Evolutionary conservation across 2,888 invertebrate species (phyloP), one percentile per base, ranked within the genome.

Genomic region (Pyralis farinalis): DNA sequence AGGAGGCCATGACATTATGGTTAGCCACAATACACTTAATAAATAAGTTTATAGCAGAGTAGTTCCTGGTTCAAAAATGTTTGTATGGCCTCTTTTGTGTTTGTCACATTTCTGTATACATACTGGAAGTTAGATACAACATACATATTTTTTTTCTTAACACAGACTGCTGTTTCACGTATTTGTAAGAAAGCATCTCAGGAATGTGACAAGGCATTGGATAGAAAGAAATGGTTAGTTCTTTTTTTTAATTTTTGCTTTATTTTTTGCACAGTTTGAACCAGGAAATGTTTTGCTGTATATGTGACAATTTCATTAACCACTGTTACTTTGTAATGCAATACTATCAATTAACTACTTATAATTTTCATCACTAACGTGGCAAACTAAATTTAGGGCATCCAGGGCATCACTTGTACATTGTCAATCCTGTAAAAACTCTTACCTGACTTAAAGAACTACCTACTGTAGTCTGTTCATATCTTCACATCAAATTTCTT

Each of bases 191-290:
- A 49, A 70, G 51, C 70, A 41, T 33, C 47, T 46, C 57, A 69
- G 48, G 58, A 66, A 69, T 73, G 74, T 72, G 73, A 75, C 53
- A 77, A 71, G 46, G 50, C 65, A 59, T 46, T 66, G 63, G 64
- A 69, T 51, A 69, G 62, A 70, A 69, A 74, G 55, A 70, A 75
- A 75, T 75, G 84, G 82, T 85, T 85, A 71, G 85, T 81, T 65
- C 48, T 49, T 54, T 40, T 58, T 52, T 59, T 46, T 54, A 55
- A 55, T 56, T 50, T 44, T 43, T 40, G 40, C 49, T 40, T 42
- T 39, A 32, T n/a, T n/a, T n/a, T 49, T 44, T 42, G 47, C 45
- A n/a, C n/a, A n/a, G 51, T 61, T 67, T 71, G 71, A 74, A 79
- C 80, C 80, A 80, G 74, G 74, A 78, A 73, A 58, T 50, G 46